Evolutionary conservation across 2,797 vertebrate species (phyloP).

Genomic region (Acipenser oxyrinchus): DNA sequence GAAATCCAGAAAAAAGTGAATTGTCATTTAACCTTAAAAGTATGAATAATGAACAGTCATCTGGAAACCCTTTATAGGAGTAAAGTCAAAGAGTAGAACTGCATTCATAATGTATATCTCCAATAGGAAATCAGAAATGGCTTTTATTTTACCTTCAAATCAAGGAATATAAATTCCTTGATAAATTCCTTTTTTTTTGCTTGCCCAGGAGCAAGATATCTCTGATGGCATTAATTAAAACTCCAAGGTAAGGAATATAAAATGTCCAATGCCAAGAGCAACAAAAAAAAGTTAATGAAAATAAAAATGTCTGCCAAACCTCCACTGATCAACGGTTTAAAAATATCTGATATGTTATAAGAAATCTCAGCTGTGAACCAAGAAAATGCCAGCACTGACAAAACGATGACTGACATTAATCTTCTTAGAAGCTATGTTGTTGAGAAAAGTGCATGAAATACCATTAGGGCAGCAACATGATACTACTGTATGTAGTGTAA

Average conservation of each 20-base stretch:
- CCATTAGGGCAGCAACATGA: not conserved
- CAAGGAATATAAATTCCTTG: constrained; percentile 1
- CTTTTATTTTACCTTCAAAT: constrained; percentile 15
- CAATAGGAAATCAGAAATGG: constrained; percentile 4
- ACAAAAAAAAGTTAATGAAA: constrained; percentile 3
- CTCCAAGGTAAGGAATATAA: not conserved
- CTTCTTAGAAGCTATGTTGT: not conserved
- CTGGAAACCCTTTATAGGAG: constrained; percentile 11
- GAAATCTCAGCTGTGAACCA: not conserved
- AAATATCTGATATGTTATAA: constrained; percentile 2
- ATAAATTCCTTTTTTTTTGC: constrained; percentile 10
- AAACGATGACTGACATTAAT: not conserved
- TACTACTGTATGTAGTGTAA: not conserved
- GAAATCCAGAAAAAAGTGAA: constrained; percentile 11
- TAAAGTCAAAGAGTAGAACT: not conserved
- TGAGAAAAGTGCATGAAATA: not conserved
- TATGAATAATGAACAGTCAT: constrained; percentile 22
- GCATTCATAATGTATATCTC: constrained; percentile 13
- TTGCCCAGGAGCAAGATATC: not conserved
- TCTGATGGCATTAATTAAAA: not conserved
- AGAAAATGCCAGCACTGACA: not conserved
- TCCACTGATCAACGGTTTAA: not conserved
- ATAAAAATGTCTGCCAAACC: constrained; percentile 1
- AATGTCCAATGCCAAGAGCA: not conserved
- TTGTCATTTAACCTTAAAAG: constrained; percentile 15